Evolutionary conservation across 2,797 vertebrate genomes (phyloP).

Genomic region (Cryptoblepharus egeriae): DNA sequence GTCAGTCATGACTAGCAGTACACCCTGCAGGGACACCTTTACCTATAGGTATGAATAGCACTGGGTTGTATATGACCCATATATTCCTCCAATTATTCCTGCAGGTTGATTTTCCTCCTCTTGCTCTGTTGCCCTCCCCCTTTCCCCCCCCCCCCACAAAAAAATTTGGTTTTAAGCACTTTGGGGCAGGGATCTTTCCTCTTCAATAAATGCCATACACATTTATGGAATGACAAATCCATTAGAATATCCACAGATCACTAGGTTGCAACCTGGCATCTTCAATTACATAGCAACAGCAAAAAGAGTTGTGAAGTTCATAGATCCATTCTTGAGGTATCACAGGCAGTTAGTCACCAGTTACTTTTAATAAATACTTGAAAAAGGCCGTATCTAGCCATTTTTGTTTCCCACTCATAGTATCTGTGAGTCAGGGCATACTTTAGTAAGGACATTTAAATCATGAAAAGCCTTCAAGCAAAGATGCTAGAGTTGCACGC

Average conservation of each 20-base stretch:
- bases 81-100: too few relatives aligned
- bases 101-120: too few relatives aligned
- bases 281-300: neutral
- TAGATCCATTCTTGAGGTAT: neutral
- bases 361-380: conserved; percentile 15
- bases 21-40: too few relatives aligned
- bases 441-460: conserved; percentile 25
- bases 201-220: too few relatives aligned
- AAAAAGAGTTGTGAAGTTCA: neutral
- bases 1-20: too few relatives aligned
- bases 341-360: neutral
- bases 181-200: too few relatives aligned
- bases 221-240: too few relatives aligned
- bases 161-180: too few relatives aligned
- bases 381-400: neutral
- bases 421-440: conserved; percentile 7
- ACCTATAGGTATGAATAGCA: too few relatives aligned
- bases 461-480: conserved; percentile 1
- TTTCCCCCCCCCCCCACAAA: too few relatives aligned
- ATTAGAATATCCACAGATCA: neutral
- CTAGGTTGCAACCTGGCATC: neutral
- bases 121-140: too few relatives aligned
- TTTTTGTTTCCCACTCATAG: neutral
- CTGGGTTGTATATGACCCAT: too few relatives aligned
- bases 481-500: neutral